phyloP scores from a whole-genome alignment of 37 sponge, comb jelly and placozoan species.

The Ianthella basta region DNA sequence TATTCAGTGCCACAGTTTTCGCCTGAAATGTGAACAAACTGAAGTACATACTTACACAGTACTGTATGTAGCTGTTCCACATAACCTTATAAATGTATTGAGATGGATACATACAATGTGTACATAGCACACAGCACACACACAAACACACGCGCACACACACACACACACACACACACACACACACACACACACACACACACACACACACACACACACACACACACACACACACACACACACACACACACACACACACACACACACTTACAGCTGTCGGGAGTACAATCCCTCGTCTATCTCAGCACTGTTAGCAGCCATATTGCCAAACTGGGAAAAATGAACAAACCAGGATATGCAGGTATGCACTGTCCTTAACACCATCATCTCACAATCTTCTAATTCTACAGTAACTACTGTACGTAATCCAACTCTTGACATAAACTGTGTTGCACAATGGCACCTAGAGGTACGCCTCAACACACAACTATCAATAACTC shows the following conservation, averaged over 20 bases:
- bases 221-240: neutral
- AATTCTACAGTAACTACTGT: neutral
- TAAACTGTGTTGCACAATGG: neutral
- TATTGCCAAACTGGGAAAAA: constrained; percentile 35
- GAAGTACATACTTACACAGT: too few relatives aligned
- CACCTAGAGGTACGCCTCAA: neutral
- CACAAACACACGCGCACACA: neutral
- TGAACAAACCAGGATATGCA: neutral
- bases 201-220: neutral
- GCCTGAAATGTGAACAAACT: too few relatives aligned
- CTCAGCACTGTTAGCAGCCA: constrained; percentile 43
- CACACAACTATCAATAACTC: neutral
- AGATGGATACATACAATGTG: too few relatives aligned
- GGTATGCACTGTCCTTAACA: neutral
- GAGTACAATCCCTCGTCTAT: constrained; percentile 98
- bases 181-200: neutral
- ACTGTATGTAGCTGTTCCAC: too few relatives aligned
- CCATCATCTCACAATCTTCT: neutral
- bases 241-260: constrained; percentile 4
- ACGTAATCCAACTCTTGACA: neutral
- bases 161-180: constrained; percentile 14
- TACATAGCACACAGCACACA: too few relatives aligned
- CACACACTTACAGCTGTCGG: constrained; percentile 86
- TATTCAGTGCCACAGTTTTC: too few relatives aligned
- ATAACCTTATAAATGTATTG: too few relatives aligned